phyloP scores from a whole-genome alignment of 1,140 invertebrate species.

The Saxidomus purpurata region DNA sequence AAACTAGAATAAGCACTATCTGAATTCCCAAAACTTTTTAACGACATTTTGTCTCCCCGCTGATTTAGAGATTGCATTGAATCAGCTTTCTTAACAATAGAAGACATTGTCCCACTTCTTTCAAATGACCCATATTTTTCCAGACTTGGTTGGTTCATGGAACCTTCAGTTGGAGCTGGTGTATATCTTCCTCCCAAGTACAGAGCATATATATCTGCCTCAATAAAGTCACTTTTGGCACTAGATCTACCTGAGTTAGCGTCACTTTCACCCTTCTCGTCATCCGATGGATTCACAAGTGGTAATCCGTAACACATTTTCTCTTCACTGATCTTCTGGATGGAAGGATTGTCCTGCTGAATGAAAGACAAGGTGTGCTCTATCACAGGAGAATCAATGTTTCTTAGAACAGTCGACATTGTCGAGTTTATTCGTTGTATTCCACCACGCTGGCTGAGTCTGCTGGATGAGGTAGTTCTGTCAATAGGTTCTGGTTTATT shows the following conservation, averaged over 20 bases:
- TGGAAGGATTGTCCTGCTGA: conserved; percentile 49
- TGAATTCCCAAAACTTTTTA: conserved; percentile 73
- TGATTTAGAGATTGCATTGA: conserved; percentile 14
- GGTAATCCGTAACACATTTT: conserved; percentile 79
- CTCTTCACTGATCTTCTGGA: conserved; percentile 52
- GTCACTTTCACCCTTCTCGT: conserved; percentile 68
- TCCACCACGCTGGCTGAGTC: conserved; percentile 62
- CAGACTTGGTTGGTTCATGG: neutral
- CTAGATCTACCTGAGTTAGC: conserved; percentile 70
- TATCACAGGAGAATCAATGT: conserved; percentile 26
- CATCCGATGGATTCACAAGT: conserved; percentile 73
- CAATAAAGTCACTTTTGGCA: conserved; percentile 57
- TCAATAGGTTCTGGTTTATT: conserved; percentile 37
- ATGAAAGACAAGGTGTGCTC: conserved; percentile 47
- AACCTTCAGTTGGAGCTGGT: neutral
- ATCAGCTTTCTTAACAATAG: conserved; percentile 54
- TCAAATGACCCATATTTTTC: conserved; percentile 36
- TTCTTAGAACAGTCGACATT: conserved; percentile 6
- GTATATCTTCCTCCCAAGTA: neutral
- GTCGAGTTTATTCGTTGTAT: conserved; percentile 60
- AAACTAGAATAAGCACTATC: conserved; percentile 81
- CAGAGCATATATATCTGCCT: neutral
- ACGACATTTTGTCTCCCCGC: conserved; percentile 65
- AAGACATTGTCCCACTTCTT: conserved; percentile 59
- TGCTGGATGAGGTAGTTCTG: conserved; percentile 54